phyloP scores from a whole-genome alignment of 2,113 vertebrate species.

The Diglossa brunneiventris region DNA sequence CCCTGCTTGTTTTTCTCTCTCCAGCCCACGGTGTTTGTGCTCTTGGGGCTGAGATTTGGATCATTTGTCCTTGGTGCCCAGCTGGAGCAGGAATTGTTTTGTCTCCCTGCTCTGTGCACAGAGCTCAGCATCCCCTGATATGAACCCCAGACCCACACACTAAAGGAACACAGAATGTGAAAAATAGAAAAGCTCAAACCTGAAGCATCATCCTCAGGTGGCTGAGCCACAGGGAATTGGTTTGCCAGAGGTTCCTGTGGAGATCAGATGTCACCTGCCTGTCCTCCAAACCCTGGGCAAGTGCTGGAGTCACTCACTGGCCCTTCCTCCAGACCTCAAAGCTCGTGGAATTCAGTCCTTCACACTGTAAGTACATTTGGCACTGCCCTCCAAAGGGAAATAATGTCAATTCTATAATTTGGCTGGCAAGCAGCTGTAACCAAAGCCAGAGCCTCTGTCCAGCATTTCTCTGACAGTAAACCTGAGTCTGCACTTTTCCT shows the following conservation, averaged over 20 bases:
- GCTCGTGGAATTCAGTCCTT: neutral
- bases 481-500: rapidly evolving
- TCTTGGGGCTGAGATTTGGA: too few relatives aligned
- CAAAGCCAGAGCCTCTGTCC: neutral
- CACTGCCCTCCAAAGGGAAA: neutral
- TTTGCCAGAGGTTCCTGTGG: neutral
- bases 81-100: too few relatives aligned
- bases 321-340: neutral
- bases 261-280: neutral
- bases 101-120: too few relatives aligned
- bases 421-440: neutral
- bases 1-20: too few relatives aligned
- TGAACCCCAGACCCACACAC: neutral
- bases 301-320: neutral
- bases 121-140: too few relatives aligned
- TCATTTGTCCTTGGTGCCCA: too few relatives aligned
- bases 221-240: neutral
- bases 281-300: too few relatives aligned
- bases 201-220: neutral
- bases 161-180: neutral
- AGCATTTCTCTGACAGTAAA: neutral
- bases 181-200: rapidly evolving
- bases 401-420: rapidly evolving
- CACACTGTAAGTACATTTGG: rapidly evolving
- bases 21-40: too few relatives aligned